phyloP scores from a whole-genome alignment of 2,113 vertebrate genomes.

The Ameiurus melas region DNA sequence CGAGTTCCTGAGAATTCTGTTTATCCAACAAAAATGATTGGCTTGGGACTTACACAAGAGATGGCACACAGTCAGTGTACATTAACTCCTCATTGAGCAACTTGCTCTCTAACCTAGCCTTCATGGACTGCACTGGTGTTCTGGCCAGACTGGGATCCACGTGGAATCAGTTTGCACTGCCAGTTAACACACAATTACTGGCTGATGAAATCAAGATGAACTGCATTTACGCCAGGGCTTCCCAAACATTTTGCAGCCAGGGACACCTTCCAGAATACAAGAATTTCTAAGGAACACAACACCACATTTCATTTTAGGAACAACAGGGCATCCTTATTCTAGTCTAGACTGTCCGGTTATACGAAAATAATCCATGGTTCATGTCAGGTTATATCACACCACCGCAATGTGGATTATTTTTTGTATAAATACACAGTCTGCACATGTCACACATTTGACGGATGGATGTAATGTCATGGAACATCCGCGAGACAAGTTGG shows the following conservation, averaged over 20 bases:
- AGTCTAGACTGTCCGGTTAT: background rate
- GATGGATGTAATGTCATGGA: background rate
- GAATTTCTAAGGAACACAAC: background rate
- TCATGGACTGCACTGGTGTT: background rate
- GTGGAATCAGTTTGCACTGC: background rate
- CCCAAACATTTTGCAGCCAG: background rate
- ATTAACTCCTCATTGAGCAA: slow-evolving; percentile 39
- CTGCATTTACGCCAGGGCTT: background rate
- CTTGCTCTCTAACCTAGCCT: slow-evolving; percentile 33
- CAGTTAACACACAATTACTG: background rate
- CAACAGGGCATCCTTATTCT: background rate
- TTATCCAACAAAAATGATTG: slow-evolving; percentile 32
- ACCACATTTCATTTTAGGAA: slow-evolving; percentile 1
- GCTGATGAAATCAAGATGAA: background rate
- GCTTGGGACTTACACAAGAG: slow-evolving; percentile 41
- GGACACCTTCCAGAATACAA: background rate
- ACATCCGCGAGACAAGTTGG: too few species aligned
- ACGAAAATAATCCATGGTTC: background rate
- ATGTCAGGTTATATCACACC: background rate
- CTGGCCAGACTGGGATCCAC: background rate
- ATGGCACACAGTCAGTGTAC: slow-evolving; percentile 38
- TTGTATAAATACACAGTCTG: background rate
- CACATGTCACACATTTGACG: background rate
- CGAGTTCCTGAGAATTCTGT: slow-evolving; percentile 41
- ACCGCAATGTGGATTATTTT: background rate